phyloP scores from a whole-genome alignment of 2,797 vertebrate genomes.

The Cuniculus paca region DNA sequence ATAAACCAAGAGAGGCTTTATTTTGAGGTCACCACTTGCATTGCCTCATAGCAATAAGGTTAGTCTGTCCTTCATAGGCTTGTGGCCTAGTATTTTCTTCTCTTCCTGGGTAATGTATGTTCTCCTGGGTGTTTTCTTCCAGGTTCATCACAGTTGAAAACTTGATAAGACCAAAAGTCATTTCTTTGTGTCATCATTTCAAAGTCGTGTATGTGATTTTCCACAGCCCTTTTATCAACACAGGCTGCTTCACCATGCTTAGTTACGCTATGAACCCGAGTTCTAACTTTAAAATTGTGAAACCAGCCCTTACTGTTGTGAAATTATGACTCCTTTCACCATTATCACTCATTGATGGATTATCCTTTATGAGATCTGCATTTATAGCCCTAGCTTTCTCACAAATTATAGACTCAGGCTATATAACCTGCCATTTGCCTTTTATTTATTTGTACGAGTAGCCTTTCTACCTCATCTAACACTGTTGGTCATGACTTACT shows the following conservation, averaged over 20 bases:
- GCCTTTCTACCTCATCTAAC: background rate
- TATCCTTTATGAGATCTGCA: background rate
- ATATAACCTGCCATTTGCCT: background rate
- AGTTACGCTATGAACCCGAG: background rate
- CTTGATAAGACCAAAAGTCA: too few relatives aligned
- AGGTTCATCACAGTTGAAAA: background rate
- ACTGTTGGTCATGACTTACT: background rate
- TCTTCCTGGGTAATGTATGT: background rate
- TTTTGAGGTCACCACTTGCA: background rate
- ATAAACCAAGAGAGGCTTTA: background rate
- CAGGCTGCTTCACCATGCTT: background rate
- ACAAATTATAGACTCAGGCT: background rate
- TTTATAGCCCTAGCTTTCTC: background rate
- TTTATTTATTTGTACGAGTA: background rate
- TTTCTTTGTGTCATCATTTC: background rate
- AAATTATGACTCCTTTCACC: background rate
- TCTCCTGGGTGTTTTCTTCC: background rate
- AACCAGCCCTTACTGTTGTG: background rate
- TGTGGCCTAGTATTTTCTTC: background rate
- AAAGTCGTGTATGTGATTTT: background rate
- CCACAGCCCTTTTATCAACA: background rate
- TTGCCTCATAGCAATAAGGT: background rate
- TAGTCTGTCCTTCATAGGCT: background rate
- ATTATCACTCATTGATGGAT: background rate
- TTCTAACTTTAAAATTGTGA: background rate